phyloP scores from a whole-genome alignment of 2,113 vertebrate species.

The Erythrolamprus reginae region DNA sequence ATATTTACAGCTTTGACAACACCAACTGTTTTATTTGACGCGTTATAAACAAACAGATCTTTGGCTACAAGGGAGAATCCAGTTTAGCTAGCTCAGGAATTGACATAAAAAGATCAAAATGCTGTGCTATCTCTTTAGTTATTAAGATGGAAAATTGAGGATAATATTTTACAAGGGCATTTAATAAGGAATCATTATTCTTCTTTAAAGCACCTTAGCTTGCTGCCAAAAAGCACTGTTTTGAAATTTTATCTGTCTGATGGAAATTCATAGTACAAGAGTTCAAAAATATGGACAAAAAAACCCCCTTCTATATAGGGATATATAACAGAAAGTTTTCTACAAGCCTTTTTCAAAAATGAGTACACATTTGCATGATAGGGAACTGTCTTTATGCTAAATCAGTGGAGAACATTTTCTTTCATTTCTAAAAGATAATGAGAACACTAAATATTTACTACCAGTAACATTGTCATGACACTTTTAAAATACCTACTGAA shows the following conservation, averaged over 20 bases:
- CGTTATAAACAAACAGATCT: constrained; percentile 8
- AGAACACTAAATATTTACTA: neutral
- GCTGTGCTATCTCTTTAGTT: neutral
- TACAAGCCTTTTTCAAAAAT: neutral
- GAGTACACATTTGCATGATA: neutral
- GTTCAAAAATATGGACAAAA: neutral
- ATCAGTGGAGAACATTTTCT: neutral
- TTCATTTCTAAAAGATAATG: neutral
- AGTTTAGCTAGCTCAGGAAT: neutral
- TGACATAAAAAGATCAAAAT: neutral
- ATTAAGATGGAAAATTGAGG: neutral
- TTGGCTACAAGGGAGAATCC: neutral
- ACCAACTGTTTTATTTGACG: neutral
- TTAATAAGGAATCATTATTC: neutral
- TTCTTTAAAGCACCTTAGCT: neutral
- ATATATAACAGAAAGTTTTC: neutral
- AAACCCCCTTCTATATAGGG: neutral
- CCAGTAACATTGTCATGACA: neutral
- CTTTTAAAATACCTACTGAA: neutral
- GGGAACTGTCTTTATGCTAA: neutral
- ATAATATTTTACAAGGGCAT: neutral
- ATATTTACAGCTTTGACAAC: neutral
- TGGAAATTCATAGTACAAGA: neutral
- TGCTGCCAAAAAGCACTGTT: neutral
- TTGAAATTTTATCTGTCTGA: neutral